Evolutionary conservation across 2,113 vertebrate species (phyloP), one percentile per base, ranked within the genome.

Genomic region (Rattus rattus): DNA sequence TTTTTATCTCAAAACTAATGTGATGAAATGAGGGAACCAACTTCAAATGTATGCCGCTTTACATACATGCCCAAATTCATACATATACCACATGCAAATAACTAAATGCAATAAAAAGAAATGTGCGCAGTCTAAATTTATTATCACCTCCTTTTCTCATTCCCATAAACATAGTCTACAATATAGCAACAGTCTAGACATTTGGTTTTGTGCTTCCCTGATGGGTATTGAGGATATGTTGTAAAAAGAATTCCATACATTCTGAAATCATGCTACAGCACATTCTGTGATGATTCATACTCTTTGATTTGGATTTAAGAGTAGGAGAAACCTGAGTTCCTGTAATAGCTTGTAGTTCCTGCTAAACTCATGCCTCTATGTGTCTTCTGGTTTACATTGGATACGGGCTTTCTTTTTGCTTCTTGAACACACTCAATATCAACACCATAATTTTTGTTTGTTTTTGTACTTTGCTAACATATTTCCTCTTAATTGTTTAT

Each of bases 341-440:
- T 56, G 30, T 33, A 80, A 19, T 30, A 67, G 20, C 12, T 81
- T 43, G 11, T 43, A 9, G 3, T 1, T 9, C 11, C 11, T 54
- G 7, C 61, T 28, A 20, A 49, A 22, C 7, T 30, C 16, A 14
- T 6, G 24, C 36, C 17, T 30, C 33, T 39, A 3, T 13, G 0
- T 10, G 0, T n/a, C 33, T 13, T 4, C 59, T 87, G 52, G 26
- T 17, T 73, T 59, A 65, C 8, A n/a, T n/a, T 39, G 24, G 47
- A 14, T 47, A 13, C 19, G 22, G 16, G 5, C 11, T 14, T 88
- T 54, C 75, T 11, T 70, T 47, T 5, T 88, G 10, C 33, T 84
- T 4, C 26, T 11, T 1, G 52, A 47, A 9, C 1, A 39, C 13
- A 5, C 8, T 19, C 9, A 36, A 1, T 36, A 52, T 69, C 43